Percentiles rank a stretch among this genome's conserved stretches.
Evolutionary conservation across 2,113 vertebrate species (phyloP).

Genomic region (Marmota monax): DNA sequence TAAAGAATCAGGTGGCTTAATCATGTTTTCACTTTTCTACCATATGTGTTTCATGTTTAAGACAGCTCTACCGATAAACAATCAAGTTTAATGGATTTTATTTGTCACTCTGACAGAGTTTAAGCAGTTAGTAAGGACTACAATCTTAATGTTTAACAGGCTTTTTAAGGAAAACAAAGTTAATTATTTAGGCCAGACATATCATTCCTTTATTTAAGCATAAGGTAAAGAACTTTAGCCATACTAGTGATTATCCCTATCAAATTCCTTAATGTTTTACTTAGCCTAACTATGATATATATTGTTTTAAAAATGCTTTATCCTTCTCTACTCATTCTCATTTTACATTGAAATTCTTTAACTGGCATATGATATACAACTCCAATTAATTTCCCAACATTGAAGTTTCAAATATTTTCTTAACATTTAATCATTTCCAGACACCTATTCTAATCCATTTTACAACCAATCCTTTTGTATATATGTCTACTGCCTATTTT

Average conservation of each 20-base stretch:
- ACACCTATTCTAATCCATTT: neutral
- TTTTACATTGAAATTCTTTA: neutral
- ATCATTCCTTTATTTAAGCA: constrained; percentile 66
- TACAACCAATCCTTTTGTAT: constrained; percentile 24
- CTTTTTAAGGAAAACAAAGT: constrained; percentile 60
- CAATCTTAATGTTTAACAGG: constrained; percentile 5
- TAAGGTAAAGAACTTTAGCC: constrained; percentile 17
- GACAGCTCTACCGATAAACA: constrained; percentile 64
- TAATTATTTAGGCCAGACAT: constrained; percentile 58
- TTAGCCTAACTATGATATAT: neutral
- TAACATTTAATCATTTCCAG: constrained; percentile 40
- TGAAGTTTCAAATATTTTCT: constrained; percentile 33
- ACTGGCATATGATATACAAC: neutral
- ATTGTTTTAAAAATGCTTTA: neutral
- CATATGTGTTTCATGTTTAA: constrained; percentile 59
- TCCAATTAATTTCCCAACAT: constrained; percentile 54
- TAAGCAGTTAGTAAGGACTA: constrained; percentile 55
- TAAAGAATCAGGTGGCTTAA: constrained; percentile 50
- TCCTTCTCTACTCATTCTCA: neutral
- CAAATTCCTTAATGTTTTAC: neutral
- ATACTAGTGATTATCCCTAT: constrained; percentile 4
- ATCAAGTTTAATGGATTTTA: constrained; percentile 73
- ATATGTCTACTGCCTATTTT: neutral
- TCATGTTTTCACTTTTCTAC: constrained; percentile 62
- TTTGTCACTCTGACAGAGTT: constrained; percentile 71